Evolutionary conservation across 2,113 vertebrate species (phyloP).

Genomic region (Psophia crepitans): DNA sequence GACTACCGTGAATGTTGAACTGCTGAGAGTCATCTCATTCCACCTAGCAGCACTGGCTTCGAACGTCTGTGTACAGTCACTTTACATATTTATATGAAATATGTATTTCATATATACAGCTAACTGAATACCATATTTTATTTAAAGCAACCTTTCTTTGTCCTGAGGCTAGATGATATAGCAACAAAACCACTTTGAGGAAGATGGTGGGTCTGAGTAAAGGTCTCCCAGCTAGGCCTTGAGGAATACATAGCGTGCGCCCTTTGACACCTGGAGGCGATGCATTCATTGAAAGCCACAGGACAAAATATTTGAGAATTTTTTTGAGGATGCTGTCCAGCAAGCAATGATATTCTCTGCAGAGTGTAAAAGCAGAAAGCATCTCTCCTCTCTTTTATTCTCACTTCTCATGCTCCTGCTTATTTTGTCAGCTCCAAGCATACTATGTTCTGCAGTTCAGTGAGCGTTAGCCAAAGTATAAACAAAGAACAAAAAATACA

Average conservation of each 20-base stretch:
- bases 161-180: not conserved
- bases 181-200: not conserved
- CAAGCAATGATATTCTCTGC: not conserved
- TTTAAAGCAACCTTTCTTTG: not conserved
- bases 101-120: not conserved
- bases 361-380: not conserved
- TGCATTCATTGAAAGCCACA: not conserved
- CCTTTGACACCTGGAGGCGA: not conserved
- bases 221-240: not conserved
- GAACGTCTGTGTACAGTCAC: too few species aligned
- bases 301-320: not conserved
- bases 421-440: not conserved
- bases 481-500: not conserved
- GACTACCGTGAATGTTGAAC: not conserved
- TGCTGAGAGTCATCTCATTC: not conserved
- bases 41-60: not conserved
- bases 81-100: not conserved
- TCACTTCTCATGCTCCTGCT: not conserved
- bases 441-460: not conserved
- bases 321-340: not conserved
- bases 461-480: not conserved
- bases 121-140: not conserved
- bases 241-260: fast-evolving
- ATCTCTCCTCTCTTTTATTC: not conserved
- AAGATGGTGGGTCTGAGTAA: not conserved